Evolutionary conservation across 2,888 invertebrate species (phyloP).

Genomic region (Melinopterus prodromus): DNA sequence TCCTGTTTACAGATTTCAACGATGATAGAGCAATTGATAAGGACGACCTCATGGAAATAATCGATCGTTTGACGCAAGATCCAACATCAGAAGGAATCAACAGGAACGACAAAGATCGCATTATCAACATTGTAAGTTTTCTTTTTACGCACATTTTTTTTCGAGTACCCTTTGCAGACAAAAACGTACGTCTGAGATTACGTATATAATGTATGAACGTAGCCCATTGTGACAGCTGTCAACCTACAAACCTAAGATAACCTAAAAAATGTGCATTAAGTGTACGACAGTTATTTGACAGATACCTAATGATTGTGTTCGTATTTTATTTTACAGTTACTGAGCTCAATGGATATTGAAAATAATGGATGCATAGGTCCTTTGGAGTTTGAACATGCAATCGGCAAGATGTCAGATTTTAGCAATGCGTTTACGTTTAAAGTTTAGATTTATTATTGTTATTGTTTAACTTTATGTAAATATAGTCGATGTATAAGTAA

Average conservation of each 20-base stretch:
- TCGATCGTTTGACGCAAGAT: slow-evolving; percentile 64
- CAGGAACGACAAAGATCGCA: slow-evolving; percentile 61
- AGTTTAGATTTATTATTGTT: slow-evolving; percentile 53
- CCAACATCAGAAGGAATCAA: slow-evolving; percentile 56
- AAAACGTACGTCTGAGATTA: too few relatives aligned
- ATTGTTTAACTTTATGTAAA: background rate
- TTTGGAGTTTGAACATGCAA: slow-evolving; percentile 69
- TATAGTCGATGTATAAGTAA: background rate
- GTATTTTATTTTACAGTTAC: slow-evolving; percentile 61
- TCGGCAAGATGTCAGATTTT: slow-evolving; percentile 71
- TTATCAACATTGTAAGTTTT: slow-evolving; percentile 64
- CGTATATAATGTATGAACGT: too few relatives aligned
- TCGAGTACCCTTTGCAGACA: too few relatives aligned
- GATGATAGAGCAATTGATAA: slow-evolving; percentile 68
- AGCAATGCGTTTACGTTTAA: slow-evolving; percentile 67
- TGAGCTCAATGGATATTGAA: slow-evolving; percentile 70
- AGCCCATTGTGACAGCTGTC: too few relatives aligned
- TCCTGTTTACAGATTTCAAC: slow-evolving; percentile 64
- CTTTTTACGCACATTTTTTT: background rate
- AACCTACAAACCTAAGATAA: too few relatives aligned
- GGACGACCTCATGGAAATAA: slow-evolving; percentile 64
- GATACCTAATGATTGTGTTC: slow-evolving; percentile 6
- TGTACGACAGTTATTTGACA: background rate
- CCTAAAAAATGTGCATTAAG: too few relatives aligned
- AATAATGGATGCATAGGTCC: slow-evolving; percentile 66